Evolutionary conservation across 2,113 vertebrate species (phyloP).

Genomic region (Opisthocomus hoazin): DNA sequence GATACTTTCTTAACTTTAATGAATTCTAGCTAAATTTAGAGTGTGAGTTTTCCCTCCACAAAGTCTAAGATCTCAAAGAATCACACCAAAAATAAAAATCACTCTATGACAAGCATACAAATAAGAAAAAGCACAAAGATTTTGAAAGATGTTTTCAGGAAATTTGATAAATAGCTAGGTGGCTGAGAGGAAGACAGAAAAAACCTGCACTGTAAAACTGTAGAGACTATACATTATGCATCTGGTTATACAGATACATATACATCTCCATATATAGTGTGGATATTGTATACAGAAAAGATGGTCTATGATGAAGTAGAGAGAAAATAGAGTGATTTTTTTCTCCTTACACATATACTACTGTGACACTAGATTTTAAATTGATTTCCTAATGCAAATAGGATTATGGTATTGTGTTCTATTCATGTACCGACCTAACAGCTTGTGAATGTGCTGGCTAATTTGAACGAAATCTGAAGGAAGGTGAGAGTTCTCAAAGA

Average conservation of each 20-base stretch:
- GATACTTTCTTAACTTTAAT: background rate
- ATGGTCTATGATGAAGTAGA: accelerated
- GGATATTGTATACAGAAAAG: background rate
- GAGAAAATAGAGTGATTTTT: accelerated
- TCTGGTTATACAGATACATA: background rate
- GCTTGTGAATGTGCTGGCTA: background rate
- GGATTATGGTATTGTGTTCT: background rate
- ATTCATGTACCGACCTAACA: background rate
- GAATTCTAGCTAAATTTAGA: background rate
- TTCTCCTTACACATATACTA: background rate
- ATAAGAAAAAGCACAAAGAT: background rate
- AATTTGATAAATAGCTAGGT: background rate
- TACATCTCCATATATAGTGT: background rate
- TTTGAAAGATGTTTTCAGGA: background rate
- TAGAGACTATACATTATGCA: background rate
- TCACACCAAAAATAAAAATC: background rate
- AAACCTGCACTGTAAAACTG: background rate
- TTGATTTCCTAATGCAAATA: background rate
- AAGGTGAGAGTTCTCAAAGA: background rate
- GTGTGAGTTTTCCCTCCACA: background rate
- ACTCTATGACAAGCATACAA: background rate
- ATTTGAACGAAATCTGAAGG: background rate
- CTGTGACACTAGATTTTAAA: background rate
- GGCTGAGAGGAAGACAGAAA: background rate
- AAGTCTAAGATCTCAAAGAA: background rate